Base-by-base conservation (phyloP, 2,113 vertebrate genomes). In the Tetraodon nigroviridis region DNA sequence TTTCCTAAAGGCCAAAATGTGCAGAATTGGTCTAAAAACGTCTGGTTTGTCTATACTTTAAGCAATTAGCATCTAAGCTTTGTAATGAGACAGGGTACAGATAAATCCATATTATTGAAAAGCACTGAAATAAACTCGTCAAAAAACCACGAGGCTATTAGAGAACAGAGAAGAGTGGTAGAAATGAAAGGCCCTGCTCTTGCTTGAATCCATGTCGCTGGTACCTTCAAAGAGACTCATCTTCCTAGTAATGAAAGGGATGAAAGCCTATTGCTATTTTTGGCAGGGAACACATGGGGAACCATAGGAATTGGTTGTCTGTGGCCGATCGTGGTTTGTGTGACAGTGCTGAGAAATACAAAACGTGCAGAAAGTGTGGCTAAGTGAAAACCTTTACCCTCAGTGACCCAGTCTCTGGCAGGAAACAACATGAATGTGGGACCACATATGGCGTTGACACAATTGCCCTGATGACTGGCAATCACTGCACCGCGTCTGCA, bases 21-120 rank as follows among this genome's bases (percentile, higher is more conserved):
- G 32, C 32, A 37, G 41, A 71, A 62, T 78, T 63, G 57, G 37
- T 46, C 52, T 21, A 14, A n/a, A 53, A 15, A 37, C 49, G n/a
- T 69, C 53, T 8, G 24, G 17, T 60, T 51, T 58, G 22, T 61
- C 44, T 60, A 48, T 27, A 49, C 21, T 45, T 32, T 47, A 17
- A 24, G 29, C 32, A 37, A 37, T 37, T 37, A 37, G 32, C 32
- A 41, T 14, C 22, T 4, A 41, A 18, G 24, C 58, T 3, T 5
- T 17, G 7, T 40, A 41, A 49, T 20, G 14, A 55, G 21, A 17
- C 11, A 37, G 8, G 32, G 51, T 12, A 55, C 27, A 48, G 27
- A 3, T 11, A 61, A 64, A 49, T 41, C 29, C 7, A 58, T 6
- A 56, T 51, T n/a, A 45, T 16, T 29, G n/a, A 32, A 47, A 14